Evolutionary conservation across 1,140 invertebrate genomes (phyloP), one percentile per base, ranked within the genome.

Genomic region (Globodera rostochiensis): DNA sequence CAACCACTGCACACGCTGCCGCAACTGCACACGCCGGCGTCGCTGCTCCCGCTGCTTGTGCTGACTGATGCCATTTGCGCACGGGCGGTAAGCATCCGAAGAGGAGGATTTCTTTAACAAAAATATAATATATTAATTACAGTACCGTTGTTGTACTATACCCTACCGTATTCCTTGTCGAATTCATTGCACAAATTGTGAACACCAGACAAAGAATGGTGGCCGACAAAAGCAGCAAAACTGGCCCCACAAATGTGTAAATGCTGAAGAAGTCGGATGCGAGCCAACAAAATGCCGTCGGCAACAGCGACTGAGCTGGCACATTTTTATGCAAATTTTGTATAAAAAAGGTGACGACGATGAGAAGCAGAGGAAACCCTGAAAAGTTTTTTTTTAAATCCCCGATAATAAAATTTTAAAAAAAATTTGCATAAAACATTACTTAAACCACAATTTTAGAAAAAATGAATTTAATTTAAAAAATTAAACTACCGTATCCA

Each of bases 401-500:
- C 2, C 36, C 36, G 36, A 36, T 36, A 36, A 36, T 36, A 36
- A 36, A 36, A 36, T 36, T 36, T 36, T 36, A 3, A 36, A 36
- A 36, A 36, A 36, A 36, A 36, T 36, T 36, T 36, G 36, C 36
- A 36, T 36, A 36, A 36, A 36, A 36, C 0, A 36, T 36, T 36
- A 36, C 36, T 1, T 1, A 36, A 36, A 36, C 3, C 1, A 36
- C 36, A 36, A 36, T 36, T 36, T 36, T 36, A 36, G 36, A 36
- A 36, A 36, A 36, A 36, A 36, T 36, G 36, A 0, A 36, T 36
- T 36, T 36, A 36, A 36, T 36, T 36, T 25, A 25, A 36, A 36
- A 77, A 19, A 6, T 5, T 45, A 50, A 77, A 21, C 3, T 67
- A 53, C 75, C 75, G 67, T 77, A 77, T 7, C 49, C 75, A 64